Evolutionary conservation across 2,113 vertebrate genomes (phyloP).

Genomic region (Regulus satrapa): DNA sequence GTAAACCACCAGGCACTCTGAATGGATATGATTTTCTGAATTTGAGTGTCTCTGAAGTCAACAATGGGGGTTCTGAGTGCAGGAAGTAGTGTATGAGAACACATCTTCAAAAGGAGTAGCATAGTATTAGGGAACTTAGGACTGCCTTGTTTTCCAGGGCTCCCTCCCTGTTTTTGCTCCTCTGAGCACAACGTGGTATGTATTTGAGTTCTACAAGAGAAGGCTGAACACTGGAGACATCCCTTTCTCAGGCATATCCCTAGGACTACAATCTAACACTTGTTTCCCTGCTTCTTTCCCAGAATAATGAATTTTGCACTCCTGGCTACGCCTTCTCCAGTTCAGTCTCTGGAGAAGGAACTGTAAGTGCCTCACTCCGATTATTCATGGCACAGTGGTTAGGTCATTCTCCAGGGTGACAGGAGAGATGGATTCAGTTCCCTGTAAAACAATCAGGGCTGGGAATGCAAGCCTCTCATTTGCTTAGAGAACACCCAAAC

Average conservation of each 20-base stretch:
- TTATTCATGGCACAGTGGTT: neutral
- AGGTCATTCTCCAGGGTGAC: neutral
- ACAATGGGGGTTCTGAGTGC: neutral
- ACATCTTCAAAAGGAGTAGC: accelerated
- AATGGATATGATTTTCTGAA: neutral
- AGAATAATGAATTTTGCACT: conserved; percentile 31
- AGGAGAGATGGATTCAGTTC: conserved; percentile 1
- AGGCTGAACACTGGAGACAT: neutral
- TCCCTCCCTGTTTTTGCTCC: accelerated
- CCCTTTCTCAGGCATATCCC: neutral
- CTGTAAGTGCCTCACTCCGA: neutral
- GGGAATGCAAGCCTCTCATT: neutral
- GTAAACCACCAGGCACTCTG: neutral
- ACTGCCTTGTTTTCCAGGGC: neutral
- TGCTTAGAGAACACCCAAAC: conserved; percentile 23
- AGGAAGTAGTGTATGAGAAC: neutral
- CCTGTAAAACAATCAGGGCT: neutral
- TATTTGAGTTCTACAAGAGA: neutral
- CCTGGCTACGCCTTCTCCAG: neutral
- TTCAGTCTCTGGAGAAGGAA: neutral
- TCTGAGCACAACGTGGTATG: neutral
- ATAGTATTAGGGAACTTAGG: neutral
- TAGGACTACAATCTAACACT: neutral
- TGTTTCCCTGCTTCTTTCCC: neutral
- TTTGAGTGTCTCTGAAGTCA: neutral